Evolutionary conservation across 2,888 invertebrate species (phyloP), one percentile per base, ranked within the genome.

Genomic region (Hypselothyrea guttata): DNA sequence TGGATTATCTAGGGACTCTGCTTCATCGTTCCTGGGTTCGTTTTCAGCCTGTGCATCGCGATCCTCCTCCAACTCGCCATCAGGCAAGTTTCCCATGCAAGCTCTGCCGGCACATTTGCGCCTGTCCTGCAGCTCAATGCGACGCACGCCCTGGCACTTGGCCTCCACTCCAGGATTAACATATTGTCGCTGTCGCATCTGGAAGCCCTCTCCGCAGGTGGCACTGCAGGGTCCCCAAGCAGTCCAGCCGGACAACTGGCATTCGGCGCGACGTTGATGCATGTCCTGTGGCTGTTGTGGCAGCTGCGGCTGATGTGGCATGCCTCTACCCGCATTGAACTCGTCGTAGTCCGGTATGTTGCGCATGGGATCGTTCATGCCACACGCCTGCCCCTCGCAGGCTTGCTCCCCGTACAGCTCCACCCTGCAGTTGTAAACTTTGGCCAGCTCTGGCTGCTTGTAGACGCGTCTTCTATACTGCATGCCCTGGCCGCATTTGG

Each of bases 171-270:
- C 91, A 51, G 91, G 90, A 56, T 86, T 91, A 18, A 92, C 86
- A 89, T 93, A 95, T 75, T 92, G 91, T 0, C 96, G 91, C 33
- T 92, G 92, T 54, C 95, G 92, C 0, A 93, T 93, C 56, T 94
- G 93, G 31, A 91, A 91, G 0, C 96, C 94, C 54, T 90, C 91
- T 1, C 94, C 94, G 83, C 94, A 95, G 0, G 92, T 92, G 28
- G 92, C 93, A 18, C 94, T 94, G 88, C 96, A 96, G 22, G 93
- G 91, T 0, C 95, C 94, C 95, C 95, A 96, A 46, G 91, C 91
- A 1, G 93, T 92, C 96, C 96, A 97, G 3, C 91, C 89, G 0
- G 94, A 93, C 51, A 95, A 89, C 5, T 93, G 93, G 84, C 96
- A 96, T 65, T 93, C 89, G 0, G 91, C 90, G 45, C 90, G 40